phyloP scores from a whole-genome alignment of 2,113 vertebrate genomes.

The Trichechus manatus region DNA sequence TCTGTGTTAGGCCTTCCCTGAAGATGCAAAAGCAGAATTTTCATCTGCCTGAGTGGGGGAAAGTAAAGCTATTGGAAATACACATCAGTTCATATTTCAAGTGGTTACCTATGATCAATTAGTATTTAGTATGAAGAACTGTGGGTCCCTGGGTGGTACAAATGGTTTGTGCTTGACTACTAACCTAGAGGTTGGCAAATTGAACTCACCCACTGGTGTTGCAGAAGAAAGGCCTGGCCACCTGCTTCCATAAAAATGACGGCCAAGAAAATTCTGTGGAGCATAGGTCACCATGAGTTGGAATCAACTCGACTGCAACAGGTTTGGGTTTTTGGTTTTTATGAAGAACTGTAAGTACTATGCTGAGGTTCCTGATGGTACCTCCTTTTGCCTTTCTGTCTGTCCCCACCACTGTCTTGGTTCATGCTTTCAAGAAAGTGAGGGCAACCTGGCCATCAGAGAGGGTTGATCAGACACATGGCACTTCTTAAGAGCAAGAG shows the following conservation, averaged over 20 bases:
- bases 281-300: not conserved
- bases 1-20: slow-evolving; percentile 44
- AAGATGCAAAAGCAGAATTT: slow-evolving; percentile 55
- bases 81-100: not conserved
- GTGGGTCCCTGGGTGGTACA: not conserved
- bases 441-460: not conserved
- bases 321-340: not conserved
- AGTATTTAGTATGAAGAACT: not conserved
- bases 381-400: not conserved
- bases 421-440: not conserved
- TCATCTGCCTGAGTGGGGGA: not conserved
- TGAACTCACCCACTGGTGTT: not conserved
- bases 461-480: not conserved
- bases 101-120: not conserved
- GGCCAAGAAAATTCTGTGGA: not conserved
- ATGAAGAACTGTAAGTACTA: not conserved
- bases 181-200: not conserved
- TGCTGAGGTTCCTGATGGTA: not conserved
- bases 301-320: not conserved
- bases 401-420: not conserved
- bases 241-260: not conserved
- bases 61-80: slow-evolving; percentile 23
- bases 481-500: not conserved
- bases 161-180: not conserved
- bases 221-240: not conserved